Evolutionary conservation across 1,140 invertebrate species (phyloP), one percentile per base, ranked within the genome.

Genomic region (Polypedilum vanderplanki): DNA sequence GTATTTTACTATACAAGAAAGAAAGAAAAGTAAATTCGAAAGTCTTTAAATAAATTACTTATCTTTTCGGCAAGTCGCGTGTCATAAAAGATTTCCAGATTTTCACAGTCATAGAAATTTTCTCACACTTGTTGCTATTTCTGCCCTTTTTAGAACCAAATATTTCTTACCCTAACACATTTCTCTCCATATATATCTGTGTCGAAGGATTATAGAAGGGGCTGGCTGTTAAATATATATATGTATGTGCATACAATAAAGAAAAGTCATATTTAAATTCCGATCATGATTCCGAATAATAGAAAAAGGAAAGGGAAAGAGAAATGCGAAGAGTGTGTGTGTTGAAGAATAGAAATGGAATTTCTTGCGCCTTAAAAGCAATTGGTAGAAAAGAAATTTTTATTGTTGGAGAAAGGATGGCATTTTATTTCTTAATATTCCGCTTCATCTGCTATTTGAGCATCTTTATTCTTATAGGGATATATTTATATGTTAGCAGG

Each of bases 401-500:
- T 70, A 70, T 70, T 70, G 65, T 70, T 70, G 65, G 17, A 18
- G 20, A 70, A 70, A 70, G 65, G 65, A 70, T 70, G 65, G 65
- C 65, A 70, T 70, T 70, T 70, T 70, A 70, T 70, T 70, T 70
- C 65, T 70, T 70, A 70, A 70, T 70, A 70, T 70, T 70, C 65
- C 65, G 18, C 65, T 70, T 70, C 65, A 18, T 70, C 17, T 70
- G 65, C 65, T 70, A 2, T 70, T 70, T 18, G 65, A 70, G 18
- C 65, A 22, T 70, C 65, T 70, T 70, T 70, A 70, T 70, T 70
- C n/a, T 70, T 70, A 18, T 22, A 70, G 8, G 20, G 65, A 22
- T 3, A 67, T 67, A n/a, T n/a, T n/a, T n/a, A n/a, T n/a, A n/a
- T n/a, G n/a, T n/a, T n/a, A 15, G 8, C 46, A 17, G 10, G 46